phyloP scores from a whole-genome alignment of 92 coral and sea anemone genomes.

The Bergia puertoricense region DNA sequence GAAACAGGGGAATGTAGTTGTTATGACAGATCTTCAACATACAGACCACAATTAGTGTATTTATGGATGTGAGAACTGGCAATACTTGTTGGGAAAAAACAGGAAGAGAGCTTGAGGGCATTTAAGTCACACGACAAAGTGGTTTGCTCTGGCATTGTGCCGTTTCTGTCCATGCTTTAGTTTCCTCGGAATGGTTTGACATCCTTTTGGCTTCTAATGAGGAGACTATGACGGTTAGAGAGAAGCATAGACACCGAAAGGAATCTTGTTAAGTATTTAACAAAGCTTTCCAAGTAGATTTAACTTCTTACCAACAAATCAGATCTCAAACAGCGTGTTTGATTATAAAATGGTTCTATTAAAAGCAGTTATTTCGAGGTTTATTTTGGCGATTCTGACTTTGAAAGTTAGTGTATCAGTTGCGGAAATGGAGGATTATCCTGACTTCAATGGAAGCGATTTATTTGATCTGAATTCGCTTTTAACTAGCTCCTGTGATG shows the following conservation, averaged over 20 bases:
- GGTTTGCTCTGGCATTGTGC: background rate
- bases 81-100: background rate
- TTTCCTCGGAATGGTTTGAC: background rate
- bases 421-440: background rate
- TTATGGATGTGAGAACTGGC: background rate
- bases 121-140: background rate
- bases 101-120: background rate
- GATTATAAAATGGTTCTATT: background rate
- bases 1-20: background rate
- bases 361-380: background rate
- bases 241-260: background rate
- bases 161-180: background rate
- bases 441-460: background rate
- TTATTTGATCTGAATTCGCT: background rate
- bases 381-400: background rate
- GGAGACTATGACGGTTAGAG: background rate
- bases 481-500: background rate
- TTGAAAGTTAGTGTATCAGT: background rate
- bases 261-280: background rate
- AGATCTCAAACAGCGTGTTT: background rate
- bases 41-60: conserved; percentile 4
- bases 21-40: background rate
- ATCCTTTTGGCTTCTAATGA: background rate
- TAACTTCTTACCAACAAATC: background rate
- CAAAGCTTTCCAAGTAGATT: background rate